Evolutionary conservation across 2,113 vertebrate species (phyloP).

Genomic region (Cyanoramphus novaezelandiae): DNA sequence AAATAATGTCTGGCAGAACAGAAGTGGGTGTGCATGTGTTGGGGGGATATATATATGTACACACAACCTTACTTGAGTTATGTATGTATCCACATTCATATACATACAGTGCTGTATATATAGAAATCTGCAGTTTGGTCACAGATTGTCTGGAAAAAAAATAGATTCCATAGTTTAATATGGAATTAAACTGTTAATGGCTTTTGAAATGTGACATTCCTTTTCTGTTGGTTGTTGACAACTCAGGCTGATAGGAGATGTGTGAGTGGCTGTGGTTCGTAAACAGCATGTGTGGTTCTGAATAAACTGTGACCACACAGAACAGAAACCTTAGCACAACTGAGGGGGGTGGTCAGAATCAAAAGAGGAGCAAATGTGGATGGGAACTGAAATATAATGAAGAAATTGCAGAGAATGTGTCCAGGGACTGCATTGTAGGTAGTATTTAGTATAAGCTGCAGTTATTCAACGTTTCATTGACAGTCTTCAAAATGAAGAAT

Average conservation of each 20-base stretch:
- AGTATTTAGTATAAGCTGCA: not conserved
- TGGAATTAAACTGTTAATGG: not conserved
- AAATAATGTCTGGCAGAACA: conserved; percentile 24
- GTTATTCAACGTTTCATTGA: not conserved
- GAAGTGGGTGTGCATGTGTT: not conserved
- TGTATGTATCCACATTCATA: not conserved
- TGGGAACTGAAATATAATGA: not conserved
- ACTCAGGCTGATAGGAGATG: not conserved
- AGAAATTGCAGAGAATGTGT: not conserved
- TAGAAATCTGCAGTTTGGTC: not conserved
- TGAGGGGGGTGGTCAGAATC: not conserved
- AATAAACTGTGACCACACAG: rapidly evolving
- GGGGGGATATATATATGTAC: not conserved
- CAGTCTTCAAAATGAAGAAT: not conserved
- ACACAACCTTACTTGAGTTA: not conserved
- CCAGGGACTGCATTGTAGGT: not conserved
- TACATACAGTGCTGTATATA: not conserved
- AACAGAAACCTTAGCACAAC: not conserved
- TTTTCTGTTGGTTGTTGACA: not conserved
- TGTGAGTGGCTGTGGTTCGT: not conserved
- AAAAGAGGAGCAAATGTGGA: not conserved
- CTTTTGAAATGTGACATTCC: not conserved
- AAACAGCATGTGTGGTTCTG: too few species aligned
- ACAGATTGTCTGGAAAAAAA: conserved; percentile 14
- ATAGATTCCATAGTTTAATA: conserved; percentile 14